phyloP scores from a whole-genome alignment of 2,888 invertebrate genomes.

The Agrilus biguttatus region DNA sequence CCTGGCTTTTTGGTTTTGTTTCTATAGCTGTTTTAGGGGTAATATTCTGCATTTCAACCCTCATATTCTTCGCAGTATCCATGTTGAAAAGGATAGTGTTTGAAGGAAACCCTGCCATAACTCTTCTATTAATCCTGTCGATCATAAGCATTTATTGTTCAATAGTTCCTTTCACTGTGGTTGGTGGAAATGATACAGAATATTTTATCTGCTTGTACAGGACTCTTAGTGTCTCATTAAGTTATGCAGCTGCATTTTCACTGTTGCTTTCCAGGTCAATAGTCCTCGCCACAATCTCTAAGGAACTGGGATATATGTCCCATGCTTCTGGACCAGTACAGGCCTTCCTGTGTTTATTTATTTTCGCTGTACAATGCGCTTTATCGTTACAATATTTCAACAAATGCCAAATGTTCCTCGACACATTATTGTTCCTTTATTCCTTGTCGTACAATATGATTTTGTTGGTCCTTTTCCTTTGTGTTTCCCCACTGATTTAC shows the following conservation, averaged over 20 bases:
- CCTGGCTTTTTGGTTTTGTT: slow-evolving; percentile 47
- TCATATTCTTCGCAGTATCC: slow-evolving; percentile 48
- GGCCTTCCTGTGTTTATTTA: slow-evolving; percentile 46
- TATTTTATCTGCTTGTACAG: slow-evolving; percentile 38
- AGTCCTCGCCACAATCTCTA: slow-evolving; percentile 49
- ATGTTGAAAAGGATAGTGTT: slow-evolving; percentile 48
- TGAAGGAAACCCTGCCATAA: slow-evolving; percentile 50
- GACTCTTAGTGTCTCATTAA: slow-evolving; percentile 41
- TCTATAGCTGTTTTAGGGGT: slow-evolving; percentile 53
- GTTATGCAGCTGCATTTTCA: slow-evolving; percentile 48
- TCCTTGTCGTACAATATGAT: slow-evolving; percentile 47
- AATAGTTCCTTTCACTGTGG: slow-evolving; percentile 36
- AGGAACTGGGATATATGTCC: slow-evolving; percentile 50
- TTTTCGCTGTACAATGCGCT: slow-evolving; percentile 44
- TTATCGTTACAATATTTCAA: slow-evolving; percentile 34
- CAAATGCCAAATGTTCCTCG: slow-evolving; percentile 35
- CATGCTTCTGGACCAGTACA: slow-evolving; percentile 59
- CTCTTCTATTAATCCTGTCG: slow-evolving; percentile 33
- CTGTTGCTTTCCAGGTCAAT: slow-evolving; percentile 47
- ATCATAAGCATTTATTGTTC: slow-evolving; percentile 36
- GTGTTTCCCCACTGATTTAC: slow-evolving; percentile 44
- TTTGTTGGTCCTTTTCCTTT: slow-evolving; percentile 39
- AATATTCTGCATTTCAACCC: slow-evolving; percentile 46
- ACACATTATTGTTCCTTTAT: slow-evolving; percentile 31
- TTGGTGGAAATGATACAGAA: slow-evolving; percentile 17